Evolutionary conservation across 2,797 vertebrate genomes (phyloP).

Genomic region (Botia almorhae): DNA sequence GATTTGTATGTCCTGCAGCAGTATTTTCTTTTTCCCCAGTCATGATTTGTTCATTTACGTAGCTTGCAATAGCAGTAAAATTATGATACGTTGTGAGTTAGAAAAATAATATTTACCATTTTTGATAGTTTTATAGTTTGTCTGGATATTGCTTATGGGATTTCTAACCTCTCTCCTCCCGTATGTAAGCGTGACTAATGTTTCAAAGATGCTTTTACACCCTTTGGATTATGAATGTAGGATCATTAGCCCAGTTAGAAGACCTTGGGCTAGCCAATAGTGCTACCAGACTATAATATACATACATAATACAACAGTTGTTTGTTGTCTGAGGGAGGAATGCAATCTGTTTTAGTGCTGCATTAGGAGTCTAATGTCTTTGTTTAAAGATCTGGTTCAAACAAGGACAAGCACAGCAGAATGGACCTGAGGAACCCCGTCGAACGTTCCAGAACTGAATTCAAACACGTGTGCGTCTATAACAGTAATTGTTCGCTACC

Average conservation of each 20-base stretch:
- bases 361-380: constrained; percentile 27
- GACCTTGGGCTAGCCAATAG: constrained; percentile 9
- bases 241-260: constrained; percentile 29
- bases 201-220: constrained; percentile 5
- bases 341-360: constrained; percentile 25
- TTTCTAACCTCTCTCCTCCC: not conserved
- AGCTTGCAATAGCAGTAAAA: not conserved
- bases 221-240: constrained; percentile 8
- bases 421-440: constrained; percentile 8
- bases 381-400: constrained; percentile 12
- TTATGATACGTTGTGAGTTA: not conserved
- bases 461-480: constrained; percentile 4
- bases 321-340: constrained; percentile 27
- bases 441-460: constrained; percentile 4
- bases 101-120: not conserved
- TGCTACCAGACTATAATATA: constrained; percentile 12
- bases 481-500: constrained; percentile 1
- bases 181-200: not conserved
- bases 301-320: constrained; percentile 38
- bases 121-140: constrained; percentile 12
- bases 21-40: not conserved
- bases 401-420: constrained; percentile 15
- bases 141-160: not conserved
- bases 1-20: not conserved
- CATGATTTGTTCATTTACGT: not conserved